Percentiles rank a stretch among this genome's conserved stretches.
Evolutionary conservation across 1,140 invertebrate species (phyloP).

Genomic region (Eumeta japonica): DNA sequence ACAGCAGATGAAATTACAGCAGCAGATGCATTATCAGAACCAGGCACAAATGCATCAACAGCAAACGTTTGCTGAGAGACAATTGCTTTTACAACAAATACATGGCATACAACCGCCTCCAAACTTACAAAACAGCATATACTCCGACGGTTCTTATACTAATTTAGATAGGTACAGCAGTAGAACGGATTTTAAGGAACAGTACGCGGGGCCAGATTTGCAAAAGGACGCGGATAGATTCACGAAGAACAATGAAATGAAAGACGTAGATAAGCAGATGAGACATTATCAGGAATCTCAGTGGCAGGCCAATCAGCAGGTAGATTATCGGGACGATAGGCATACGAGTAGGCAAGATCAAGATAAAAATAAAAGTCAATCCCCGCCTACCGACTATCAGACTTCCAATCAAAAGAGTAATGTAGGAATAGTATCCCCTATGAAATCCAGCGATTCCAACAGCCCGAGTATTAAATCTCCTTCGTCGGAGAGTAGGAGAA

Average conservation of each 20-base stretch:
- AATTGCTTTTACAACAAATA: constrained; percentile 55
- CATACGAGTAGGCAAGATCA: constrained; percentile 27
- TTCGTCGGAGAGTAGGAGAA: constrained; percentile 62
- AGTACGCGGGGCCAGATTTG: constrained; percentile 31
- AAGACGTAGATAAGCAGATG: constrained; percentile 34
- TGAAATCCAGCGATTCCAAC: constrained; percentile 52
- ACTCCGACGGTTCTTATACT: constrained; percentile 43
- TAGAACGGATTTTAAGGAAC: constrained; percentile 47
- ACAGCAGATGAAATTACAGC: constrained; percentile 63
- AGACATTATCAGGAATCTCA: constrained; percentile 37
- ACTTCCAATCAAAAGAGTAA: constrained; percentile 25
- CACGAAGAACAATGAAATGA: constrained; percentile 38
- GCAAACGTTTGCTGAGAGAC: constrained; percentile 61
- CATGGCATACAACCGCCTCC: constrained; percentile 52
- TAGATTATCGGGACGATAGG: constrained; percentile 34
- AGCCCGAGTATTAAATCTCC: constrained; percentile 52
- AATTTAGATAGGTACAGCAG: constrained; percentile 47
- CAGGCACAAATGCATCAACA: constrained; percentile 63
- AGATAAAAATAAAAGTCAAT: constrained; percentile 31
- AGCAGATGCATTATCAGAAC: constrained; percentile 61
- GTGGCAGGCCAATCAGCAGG: constrained; percentile 36
- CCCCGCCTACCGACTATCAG: constrained; percentile 29
- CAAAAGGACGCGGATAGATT: constrained; percentile 39
- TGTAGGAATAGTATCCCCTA: constrained; percentile 30
- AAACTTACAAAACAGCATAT: constrained; percentile 49